Conservation (phyloP, 2,888 invertebrate genomes). For the Dysmachus trigonus region DNA sequence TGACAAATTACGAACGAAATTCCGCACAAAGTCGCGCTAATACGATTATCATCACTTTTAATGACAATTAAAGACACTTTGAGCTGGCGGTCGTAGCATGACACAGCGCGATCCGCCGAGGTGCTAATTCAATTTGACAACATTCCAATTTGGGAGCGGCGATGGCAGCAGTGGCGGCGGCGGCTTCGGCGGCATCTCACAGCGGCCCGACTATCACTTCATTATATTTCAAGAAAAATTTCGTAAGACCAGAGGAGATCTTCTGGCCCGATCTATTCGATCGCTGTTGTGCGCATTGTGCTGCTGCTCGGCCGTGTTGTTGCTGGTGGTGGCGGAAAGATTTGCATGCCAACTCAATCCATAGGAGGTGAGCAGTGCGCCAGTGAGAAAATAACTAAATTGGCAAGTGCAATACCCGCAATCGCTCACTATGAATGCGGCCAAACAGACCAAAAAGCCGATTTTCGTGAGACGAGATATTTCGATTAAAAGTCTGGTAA, state of each 20-base stretch:
- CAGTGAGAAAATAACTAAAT: slow-evolving; percentile 36
- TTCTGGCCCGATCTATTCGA: slow-evolving; percentile 20
- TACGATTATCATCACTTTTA: slow-evolving; percentile 32
- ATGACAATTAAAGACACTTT: slow-evolving; percentile 26
- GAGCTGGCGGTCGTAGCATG: slow-evolving; percentile 3
- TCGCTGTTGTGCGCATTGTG: neutral
- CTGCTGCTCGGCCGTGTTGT: neutral
- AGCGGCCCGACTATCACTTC: slow-evolving; percentile 38
- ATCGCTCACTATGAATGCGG: slow-evolving; percentile 28
- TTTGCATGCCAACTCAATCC: slow-evolving; percentile 39
- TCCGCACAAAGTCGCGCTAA: neutral
- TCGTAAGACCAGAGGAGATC: slow-evolving; percentile 43
- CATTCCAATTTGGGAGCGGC: slow-evolving; percentile 46
- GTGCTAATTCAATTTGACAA: slow-evolving; percentile 47
- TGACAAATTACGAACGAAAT: neutral
- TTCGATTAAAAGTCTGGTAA: slow-evolving; percentile 22
- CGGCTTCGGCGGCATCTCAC: neutral
- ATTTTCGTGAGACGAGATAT: slow-evolving; percentile 43
- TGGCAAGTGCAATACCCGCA: slow-evolving; percentile 36
- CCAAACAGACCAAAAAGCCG: slow-evolving; percentile 6
- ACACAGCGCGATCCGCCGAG: slow-evolving; percentile 13
- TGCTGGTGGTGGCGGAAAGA: neutral
- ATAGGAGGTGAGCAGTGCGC: slow-evolving; percentile 12
- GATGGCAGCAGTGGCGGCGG: too few relatives aligned
- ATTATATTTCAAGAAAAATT: slow-evolving; percentile 39